Evolutionary conservation across 2,797 vertebrate species (phyloP), one percentile per base, ranked within the genome.

Genomic region (Sebastiscus tertius): DNA sequence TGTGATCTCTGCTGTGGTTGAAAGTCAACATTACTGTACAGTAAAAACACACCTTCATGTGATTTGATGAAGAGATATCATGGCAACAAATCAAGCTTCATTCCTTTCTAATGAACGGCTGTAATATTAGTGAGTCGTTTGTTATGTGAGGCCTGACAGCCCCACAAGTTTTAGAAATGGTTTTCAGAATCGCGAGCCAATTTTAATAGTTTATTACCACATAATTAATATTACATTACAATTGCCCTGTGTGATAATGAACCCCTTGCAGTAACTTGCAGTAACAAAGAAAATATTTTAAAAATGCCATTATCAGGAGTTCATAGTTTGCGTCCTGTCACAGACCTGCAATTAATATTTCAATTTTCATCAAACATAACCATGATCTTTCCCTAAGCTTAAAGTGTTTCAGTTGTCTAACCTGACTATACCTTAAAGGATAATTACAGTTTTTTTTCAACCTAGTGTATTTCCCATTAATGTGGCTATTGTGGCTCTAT

Each of bases 51-150:
- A 27, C 39, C 31, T 46, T 31, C 20, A 10, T 46, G 39, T 46
- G 39, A 77, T 58, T 83, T 68, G 46, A 85, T 72, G 58, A 78
- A 66, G 34, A n/a, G 62, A 79, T 70, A 63, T 77, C 18, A 73
- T 27, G 20, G 65, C 63, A 81, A 66, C 31, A 82, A 63, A 84
- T 78, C 11, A 54, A 27, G 63, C 63, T 62, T 67, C 9, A 80
- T 89, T 77, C 72, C 20, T 63, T 56, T 66, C 36, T 76, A 87
- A 86, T 68, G 39, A 54, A 61, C 76, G 56, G 42, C 79, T 73
- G 63, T 46, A 55, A 78, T 78, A 79, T 72, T n/a, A 58, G 54
- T 61, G 64, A 85, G 67, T 63, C 39, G 77, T 81, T 69, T 85
- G 69, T 83, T 82, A 31, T 60, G 72, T 11, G 39, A 61, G 5